Conservation (phyloP, 2,797 vertebrate genomes). For the Threskiornis aethiopicus region DNA sequence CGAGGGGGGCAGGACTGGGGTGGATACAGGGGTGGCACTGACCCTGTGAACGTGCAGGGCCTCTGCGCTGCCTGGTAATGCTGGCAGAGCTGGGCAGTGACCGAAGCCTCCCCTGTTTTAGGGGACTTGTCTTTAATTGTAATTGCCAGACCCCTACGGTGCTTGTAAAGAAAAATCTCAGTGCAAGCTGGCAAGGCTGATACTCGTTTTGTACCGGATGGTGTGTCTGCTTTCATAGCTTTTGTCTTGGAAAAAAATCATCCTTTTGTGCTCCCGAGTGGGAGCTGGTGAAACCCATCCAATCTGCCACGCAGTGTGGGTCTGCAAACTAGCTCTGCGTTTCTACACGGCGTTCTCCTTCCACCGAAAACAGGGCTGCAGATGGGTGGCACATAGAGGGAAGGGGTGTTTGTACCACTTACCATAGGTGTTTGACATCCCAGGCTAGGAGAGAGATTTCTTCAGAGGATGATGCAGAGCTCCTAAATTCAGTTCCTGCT, state of each 20-base stretch:
- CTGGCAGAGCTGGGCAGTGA: not conserved
- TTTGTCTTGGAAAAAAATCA: not conserved
- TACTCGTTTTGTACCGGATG: rapidly evolving
- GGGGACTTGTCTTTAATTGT: not conserved
- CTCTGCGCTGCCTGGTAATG: not conserved
- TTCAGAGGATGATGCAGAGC: not conserved
- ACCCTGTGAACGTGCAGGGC: not conserved
- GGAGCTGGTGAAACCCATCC: not conserved
- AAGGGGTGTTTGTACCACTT: not conserved
- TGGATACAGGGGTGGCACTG: rapidly evolving
- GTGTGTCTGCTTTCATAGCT: not conserved
- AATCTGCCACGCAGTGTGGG: not conserved
- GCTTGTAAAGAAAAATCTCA: not conserved
- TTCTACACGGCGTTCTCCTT: not conserved
- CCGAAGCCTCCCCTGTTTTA: not conserved
- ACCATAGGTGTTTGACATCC: not conserved
- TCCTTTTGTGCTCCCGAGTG: not conserved
- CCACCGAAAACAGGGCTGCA: not conserved
- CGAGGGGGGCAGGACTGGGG: not conserved
- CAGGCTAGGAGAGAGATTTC: not conserved
- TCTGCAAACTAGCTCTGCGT: not conserved
- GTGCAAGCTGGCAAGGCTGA: not conserved
- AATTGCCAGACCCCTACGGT: not conserved
- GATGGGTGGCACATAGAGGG: not conserved
- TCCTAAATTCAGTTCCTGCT: not conserved